phyloP scores from a whole-genome alignment of 2,888 invertebrate species.

The Agrochola macilenta region DNA sequence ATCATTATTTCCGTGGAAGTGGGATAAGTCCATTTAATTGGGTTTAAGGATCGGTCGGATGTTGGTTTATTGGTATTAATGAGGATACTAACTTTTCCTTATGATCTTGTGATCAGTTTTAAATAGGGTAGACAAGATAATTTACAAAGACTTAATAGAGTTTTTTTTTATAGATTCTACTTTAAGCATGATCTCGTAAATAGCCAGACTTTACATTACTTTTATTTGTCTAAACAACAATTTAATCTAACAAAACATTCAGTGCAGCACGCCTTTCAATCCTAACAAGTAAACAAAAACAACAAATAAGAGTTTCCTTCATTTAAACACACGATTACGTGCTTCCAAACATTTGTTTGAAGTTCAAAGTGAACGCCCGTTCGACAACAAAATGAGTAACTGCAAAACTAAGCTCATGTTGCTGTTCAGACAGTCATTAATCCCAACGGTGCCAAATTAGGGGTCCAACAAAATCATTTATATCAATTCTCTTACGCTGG shows the following conservation, averaged over 20 bases:
- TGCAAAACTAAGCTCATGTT: slow-evolving; percentile 64
- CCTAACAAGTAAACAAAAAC: slow-evolving; percentile 50
- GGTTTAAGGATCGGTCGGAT: neutral
- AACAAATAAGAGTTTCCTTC: slow-evolving; percentile 60
- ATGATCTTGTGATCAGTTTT: neutral
- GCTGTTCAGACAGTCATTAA: slow-evolving; percentile 71
- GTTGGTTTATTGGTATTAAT: slow-evolving; percentile 23
- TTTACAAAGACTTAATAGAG: neutral
- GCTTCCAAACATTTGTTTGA: slow-evolving; percentile 64
- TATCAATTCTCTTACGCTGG: slow-evolving; percentile 81
- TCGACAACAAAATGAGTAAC: slow-evolving; percentile 68
- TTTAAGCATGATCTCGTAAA: neutral
- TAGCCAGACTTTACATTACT: slow-evolving; percentile 23
- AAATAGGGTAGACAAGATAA: neutral
- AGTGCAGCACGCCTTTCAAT: slow-evolving; percentile 31
- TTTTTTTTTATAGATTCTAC: neutral
- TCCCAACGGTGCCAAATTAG: slow-evolving; percentile 70
- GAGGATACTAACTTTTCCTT: neutral
- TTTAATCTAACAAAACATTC: slow-evolving; percentile 33
- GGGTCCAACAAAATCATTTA: slow-evolving; percentile 78
- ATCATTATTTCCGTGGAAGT: neutral
- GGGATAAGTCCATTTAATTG: slow-evolving; percentile 19
- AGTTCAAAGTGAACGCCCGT: slow-evolving; percentile 71
- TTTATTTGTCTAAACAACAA: slow-evolving; percentile 22
- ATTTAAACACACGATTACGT: slow-evolving; percentile 60